Evolutionary conservation across 2,888 invertebrate genomes (phyloP), one percentile per base, ranked within the genome.

Genomic region (Sesia bembeciformis): DNA sequence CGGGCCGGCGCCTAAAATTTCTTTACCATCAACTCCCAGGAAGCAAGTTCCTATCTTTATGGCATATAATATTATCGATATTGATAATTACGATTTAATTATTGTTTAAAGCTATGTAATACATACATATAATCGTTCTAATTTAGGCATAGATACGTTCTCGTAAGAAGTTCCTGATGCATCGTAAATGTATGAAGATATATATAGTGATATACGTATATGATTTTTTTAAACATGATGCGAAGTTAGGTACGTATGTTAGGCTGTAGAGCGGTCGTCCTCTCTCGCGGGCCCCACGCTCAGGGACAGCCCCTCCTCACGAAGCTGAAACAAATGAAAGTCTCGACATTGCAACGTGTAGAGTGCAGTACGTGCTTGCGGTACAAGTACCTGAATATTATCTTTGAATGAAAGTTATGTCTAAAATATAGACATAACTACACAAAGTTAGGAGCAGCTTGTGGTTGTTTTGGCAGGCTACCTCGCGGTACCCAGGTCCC

Each of bases 11-110:
- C 77, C 66, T 68, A 72, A 64, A 73, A 79, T 64, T 78, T 72
- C 72, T 76, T 70, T 80, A 84, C 72, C 90, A 90, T 88, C 90
- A 80, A 84, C 87, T 86, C 90, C 90, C 90, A 90, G 90, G 84
- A 88, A 90, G 87, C 90, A 90, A 90, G 90, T 90, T 90, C 90
- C 90, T 90, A 90, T 90, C 90, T 90, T 90, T 90, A 90, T 90
- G 90, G 89, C 90, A 90, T 90, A 90, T 90, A 90, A 90, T 90
- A 90, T 89, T 90, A 90, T 90, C 89, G 88, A 88, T 89, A 90
- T 88, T 90, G 90, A 88, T 90, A 89, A 90, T 89, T 90, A 90
- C 90, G 88, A 87, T 90, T 89, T 89, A 90, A 90, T 90, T 88
- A 89, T 89, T 90, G 90, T 90, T 90, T 90, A 90, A 90, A 89